These are phyloP conservation scores for Stercorarius parasiticus DNA, from an alignment of 2,113 vertebrate species.

Conservation along the genomic window DNA sequence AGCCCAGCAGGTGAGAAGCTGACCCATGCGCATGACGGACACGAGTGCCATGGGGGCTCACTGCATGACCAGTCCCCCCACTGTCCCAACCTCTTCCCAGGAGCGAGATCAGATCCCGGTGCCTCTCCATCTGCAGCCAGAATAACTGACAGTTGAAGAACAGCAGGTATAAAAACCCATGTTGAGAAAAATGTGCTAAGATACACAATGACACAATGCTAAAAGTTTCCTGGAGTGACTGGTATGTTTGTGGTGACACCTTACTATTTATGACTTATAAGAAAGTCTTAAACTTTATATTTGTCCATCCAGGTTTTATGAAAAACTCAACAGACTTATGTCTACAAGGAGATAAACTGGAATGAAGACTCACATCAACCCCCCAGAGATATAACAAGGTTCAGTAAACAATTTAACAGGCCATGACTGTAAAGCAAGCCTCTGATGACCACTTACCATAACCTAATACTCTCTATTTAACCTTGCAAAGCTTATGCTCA, in stretches of 20 bases:
- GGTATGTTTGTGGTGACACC: neutral
- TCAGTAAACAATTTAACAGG: constrained; percentile 10
- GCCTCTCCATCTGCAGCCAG: neutral
- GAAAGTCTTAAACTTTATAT: neutral
- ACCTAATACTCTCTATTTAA: constrained; percentile 26
- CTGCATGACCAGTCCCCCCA: neutral
- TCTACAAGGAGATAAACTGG: neutral
- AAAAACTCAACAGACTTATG: neutral
- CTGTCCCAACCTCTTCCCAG: neutral
- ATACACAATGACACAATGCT: neutral
- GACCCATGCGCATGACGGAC: neutral
- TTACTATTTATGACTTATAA: neutral
- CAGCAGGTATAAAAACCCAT: neutral
- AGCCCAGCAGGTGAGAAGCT: neutral
- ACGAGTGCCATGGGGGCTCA: neutral
- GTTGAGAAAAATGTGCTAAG: neutral
- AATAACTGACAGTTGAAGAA: neutral
- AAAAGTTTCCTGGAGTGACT: neutral
- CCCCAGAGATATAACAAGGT: neutral
- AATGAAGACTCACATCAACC: neutral
- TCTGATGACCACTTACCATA: constrained; percentile 26
- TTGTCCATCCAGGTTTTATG: neutral
- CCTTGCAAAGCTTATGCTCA: constrained; percentile 12
- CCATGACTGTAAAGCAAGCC: neutral
- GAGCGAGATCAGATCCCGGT: neutral